Percentiles rank a stretch among this genome's conserved stretches.
Conservation (phyloP, 2,888 invertebrate species). For the Eurytoma adleriae region DNA sequence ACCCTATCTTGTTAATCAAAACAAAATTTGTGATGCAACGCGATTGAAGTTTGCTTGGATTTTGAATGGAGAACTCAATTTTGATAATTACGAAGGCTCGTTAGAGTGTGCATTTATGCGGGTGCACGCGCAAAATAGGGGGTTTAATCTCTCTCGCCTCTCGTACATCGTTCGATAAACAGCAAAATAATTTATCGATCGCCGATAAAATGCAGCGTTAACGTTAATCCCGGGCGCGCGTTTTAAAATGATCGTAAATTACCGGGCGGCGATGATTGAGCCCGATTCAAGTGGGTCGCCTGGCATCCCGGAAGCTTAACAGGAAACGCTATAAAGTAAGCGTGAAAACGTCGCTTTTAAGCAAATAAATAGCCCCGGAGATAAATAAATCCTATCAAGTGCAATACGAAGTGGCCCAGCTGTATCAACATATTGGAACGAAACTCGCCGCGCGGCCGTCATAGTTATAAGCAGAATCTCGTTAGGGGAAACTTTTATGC, state of each 20-base stretch:
- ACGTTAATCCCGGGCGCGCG: neutral
- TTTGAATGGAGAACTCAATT: too few species aligned
- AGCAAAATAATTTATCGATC: neutral
- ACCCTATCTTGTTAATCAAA: too few species aligned
- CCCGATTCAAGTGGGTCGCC: constrained; percentile 31
- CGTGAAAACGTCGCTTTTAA: constrained; percentile 37
- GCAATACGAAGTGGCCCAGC: constrained; percentile 28
- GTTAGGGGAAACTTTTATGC: neutral
- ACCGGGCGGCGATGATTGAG: constrained; percentile 16
- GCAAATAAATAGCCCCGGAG: constrained; percentile 30
- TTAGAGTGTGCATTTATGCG: too few species aligned
- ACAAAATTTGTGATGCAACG: too few species aligned
- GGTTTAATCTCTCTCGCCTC: neutral
- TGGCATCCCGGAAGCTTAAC: constrained; percentile 42
- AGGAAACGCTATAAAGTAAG: constrained; percentile 40
- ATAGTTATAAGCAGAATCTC: constrained; percentile 23
- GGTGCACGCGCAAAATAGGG: too few species aligned
- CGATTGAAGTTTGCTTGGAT: too few species aligned
- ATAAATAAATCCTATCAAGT: constrained; percentile 39
- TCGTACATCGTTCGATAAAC: neutral
- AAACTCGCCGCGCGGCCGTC: neutral
- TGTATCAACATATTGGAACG: constrained; percentile 36
- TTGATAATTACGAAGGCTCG: too few species aligned
- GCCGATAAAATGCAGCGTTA: neutral
- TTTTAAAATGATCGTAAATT: constrained; percentile 18